Percentiles rank a stretch among this genome's conserved stretches.
phyloP scores from a whole-genome alignment of 2,113 vertebrate species.

The Cricetomys ansorgei region DNA sequence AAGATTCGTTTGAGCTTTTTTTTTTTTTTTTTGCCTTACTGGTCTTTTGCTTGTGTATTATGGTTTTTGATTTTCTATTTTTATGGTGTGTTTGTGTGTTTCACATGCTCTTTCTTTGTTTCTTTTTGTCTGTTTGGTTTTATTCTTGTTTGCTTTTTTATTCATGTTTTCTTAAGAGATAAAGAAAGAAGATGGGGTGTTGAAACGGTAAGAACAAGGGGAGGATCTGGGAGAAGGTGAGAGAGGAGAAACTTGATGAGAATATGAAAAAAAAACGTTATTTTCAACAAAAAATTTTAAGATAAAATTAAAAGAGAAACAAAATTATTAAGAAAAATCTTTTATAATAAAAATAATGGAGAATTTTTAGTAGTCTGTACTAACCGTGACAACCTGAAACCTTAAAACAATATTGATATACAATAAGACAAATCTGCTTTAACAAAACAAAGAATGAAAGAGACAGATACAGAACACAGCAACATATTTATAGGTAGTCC shows the following conservation, averaged over 20 bases:
- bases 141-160: neutral
- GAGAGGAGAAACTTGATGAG: neutral
- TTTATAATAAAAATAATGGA: neutral
- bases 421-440: neutral
- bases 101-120: neutral
- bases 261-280: neutral
- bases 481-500: neutral
- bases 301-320: slow-evolving; percentile 28
- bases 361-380: neutral
- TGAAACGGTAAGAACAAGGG: neutral
- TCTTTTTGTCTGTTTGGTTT: neutral
- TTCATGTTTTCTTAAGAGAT: neutral
- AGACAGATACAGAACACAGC: neutral
- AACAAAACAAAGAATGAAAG: neutral
- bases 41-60: neutral
- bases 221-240: neutral
- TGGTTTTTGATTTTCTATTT: neutral
- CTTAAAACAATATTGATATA: neutral
- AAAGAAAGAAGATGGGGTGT: neutral
- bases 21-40: neutral
- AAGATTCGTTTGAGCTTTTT: neutral
- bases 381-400: neutral
- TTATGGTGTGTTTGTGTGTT: neutral
- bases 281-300: neutral
- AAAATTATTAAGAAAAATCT: neutral